Evolutionary conservation across 2,797 vertebrate genomes (phyloP).

Genomic region (Spinus olivaceus): DNA sequence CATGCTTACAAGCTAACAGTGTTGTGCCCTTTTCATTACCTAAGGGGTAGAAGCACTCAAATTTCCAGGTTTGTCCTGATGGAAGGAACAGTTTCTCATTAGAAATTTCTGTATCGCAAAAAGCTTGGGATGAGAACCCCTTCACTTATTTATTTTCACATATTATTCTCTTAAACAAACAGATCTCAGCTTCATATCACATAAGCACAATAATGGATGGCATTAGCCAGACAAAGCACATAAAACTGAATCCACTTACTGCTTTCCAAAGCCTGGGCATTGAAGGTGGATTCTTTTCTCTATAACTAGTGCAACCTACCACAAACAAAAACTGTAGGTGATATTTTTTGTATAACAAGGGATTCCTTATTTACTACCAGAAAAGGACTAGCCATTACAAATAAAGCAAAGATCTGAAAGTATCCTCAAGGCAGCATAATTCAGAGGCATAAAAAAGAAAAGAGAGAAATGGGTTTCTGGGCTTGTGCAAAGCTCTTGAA

Average conservation of each 20-base stretch:
- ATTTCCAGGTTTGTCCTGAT: neutral
- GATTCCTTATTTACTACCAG: neutral
- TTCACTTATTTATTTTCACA: neutral
- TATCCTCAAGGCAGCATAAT: neutral
- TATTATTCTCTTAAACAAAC: neutral
- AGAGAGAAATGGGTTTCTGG: neutral
- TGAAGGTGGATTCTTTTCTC: neutral
- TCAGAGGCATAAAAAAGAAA: neutral
- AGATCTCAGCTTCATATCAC: neutral
- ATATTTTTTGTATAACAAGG: neutral
- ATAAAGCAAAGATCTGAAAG: neutral
- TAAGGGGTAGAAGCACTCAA: rapidly evolving
- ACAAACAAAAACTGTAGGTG: neutral
- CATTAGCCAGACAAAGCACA: neutral
- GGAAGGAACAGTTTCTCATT: neutral
- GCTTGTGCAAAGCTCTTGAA: neutral
- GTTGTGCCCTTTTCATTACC: neutral
- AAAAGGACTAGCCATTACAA: neutral
- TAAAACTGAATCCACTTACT: neutral
- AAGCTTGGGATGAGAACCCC: neutral
- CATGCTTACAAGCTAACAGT: neutral
- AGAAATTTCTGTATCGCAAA: neutral
- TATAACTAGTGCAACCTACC: neutral
- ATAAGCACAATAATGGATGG: neutral
- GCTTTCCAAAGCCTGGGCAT: neutral